Evolutionary conservation across 2,888 invertebrate species (phyloP), one percentile per base, ranked within the genome.

Genomic region (Caenorhabditis virilis): DNA sequence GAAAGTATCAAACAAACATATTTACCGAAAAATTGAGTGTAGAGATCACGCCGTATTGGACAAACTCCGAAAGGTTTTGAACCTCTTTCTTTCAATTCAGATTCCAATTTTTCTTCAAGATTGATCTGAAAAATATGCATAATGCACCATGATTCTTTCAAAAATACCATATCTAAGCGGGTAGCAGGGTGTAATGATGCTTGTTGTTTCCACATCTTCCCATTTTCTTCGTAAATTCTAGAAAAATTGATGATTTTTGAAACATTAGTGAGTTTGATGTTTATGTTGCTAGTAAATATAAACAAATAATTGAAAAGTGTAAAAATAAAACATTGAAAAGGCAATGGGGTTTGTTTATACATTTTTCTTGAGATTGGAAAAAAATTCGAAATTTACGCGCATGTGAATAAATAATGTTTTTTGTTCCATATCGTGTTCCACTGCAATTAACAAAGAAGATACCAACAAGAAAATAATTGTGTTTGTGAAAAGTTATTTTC

Each of bases 131-230:
- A 33, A 15, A 15, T 22, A 15, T 42, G 16, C 20, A 5, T 3
- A 39, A 22, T 23, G 15, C 7, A 20, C 15, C 20, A 30, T 18
- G n/a, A 36, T 13, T 36, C 4, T 13, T 13, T 13, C n/a, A 5
- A 36, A 7, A n/a, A 36, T 27, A 71, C 74, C 15, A 97, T 94
- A 86, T 97, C 97, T 77, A 93, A 87, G 48, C 97, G 88, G 0
- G 97, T 97, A 1, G 95, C 94, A 3, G 97, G 97, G 2, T 92
- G 93, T 55, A 93, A 93, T 0, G 95, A 95, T 72, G 97, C 93
- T 88, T 91, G 84, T 69, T 87, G 86, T 22, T 85, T 83, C 86
- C 86, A 86, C 70, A 85, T 74, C 38, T 79, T 85, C 83, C 68
- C 85, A 83, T 74, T 82, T 77, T 73, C 84, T 83, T 76, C 84